Percentiles rank a stretch among this genome's conserved stretches.
phyloP scores from a whole-genome alignment of 1,140 invertebrate species.

The Radopholus similis region DNA sequence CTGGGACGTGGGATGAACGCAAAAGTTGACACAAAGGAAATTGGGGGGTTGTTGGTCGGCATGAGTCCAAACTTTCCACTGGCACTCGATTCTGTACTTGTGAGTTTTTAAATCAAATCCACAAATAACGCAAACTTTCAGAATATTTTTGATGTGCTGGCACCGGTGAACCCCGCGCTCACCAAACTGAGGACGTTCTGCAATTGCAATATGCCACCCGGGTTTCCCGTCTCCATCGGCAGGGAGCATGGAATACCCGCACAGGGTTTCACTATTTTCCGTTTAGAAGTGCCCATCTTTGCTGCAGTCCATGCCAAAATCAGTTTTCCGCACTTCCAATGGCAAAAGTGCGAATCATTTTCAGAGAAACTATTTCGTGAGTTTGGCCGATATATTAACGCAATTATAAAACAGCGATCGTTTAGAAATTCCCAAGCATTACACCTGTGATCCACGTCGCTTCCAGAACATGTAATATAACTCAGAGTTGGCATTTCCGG shows the following conservation, averaged over 20 bases:
- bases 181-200: slow-evolving; percentile 92
- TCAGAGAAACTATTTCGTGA: too few relatives aligned
- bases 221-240: slow-evolving; percentile 76
- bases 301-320: slow-evolving; percentile 87
- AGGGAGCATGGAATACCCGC: not conserved
- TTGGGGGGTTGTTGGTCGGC: slow-evolving; percentile 5
- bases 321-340: slow-evolving; percentile 2
- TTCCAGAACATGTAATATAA: too few relatives aligned
- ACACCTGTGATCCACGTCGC: too few relatives aligned
- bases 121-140: not conserved
- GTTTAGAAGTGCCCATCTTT: slow-evolving; percentile 80
- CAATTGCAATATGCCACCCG: slow-evolving; percentile 84
- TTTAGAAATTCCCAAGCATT: too few relatives aligned
- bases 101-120: not conserved
- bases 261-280: slow-evolving; percentile 55
- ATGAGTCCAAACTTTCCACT: not conserved
- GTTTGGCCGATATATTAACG: too few relatives aligned
- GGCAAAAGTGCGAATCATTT: too few relatives aligned
- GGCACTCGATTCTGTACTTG: not conserved
- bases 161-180: slow-evolving; percentile 88
- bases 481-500: too few relatives aligned
- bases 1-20: slow-evolving; percentile 7
- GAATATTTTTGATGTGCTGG: slow-evolving; percentile 90
- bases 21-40: slow-evolving; percentile 6
- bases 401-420: too few relatives aligned